Evolutionary conservation across 1,140 invertebrate genomes (phyloP).

Genomic region (Drosophila repleta): DNA sequence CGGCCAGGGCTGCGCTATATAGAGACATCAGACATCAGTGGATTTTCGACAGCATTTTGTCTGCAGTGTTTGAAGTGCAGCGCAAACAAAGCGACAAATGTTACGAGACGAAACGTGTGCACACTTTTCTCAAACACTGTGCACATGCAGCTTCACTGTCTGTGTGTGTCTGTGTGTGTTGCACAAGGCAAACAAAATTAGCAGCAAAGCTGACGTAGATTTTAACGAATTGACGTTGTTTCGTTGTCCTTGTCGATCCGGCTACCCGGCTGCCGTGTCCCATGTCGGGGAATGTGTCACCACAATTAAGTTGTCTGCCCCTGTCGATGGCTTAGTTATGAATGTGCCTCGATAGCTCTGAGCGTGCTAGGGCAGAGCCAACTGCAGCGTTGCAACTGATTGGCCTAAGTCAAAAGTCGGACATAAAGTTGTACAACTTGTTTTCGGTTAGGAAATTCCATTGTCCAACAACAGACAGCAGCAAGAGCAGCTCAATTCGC

Average conservation of each 20-base stretch:
- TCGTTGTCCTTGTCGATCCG: conserved; percentile 13
- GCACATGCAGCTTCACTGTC: conserved; percentile 6
- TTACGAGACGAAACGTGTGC: conserved; percentile 45
- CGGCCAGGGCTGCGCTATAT: conserved; percentile 19
- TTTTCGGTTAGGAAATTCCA: conserved; percentile 30
- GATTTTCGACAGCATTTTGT: conserved; percentile 72
- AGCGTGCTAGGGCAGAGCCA: neutral
- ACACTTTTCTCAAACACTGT: conserved; percentile 66
- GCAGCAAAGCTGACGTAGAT: conserved; percentile 72
- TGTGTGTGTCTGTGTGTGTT: conserved; percentile 27
- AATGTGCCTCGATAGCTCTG: conserved; percentile 9
- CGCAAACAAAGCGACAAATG: conserved; percentile 58
- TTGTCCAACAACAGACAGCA: conserved; percentile 44
- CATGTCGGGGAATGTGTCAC: neutral
- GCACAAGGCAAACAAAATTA: conserved; percentile 72
- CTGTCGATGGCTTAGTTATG: conserved; percentile 43
- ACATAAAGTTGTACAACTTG: conserved; percentile 37
- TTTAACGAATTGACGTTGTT: conserved; percentile 73
- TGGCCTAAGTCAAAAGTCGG: conserved; percentile 40
- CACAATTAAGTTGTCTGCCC: conserved; percentile 32
- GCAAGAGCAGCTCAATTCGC: conserved; percentile 36
- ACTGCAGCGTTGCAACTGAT: conserved; percentile 3
- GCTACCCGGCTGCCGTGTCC: conserved; percentile 15
- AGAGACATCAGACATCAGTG: conserved; percentile 64
- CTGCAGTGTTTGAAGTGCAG: conserved; percentile 75